phyloP scores from a whole-genome alignment of 1,140 invertebrate genomes.

The Ceratosolen solmsi region DNA sequence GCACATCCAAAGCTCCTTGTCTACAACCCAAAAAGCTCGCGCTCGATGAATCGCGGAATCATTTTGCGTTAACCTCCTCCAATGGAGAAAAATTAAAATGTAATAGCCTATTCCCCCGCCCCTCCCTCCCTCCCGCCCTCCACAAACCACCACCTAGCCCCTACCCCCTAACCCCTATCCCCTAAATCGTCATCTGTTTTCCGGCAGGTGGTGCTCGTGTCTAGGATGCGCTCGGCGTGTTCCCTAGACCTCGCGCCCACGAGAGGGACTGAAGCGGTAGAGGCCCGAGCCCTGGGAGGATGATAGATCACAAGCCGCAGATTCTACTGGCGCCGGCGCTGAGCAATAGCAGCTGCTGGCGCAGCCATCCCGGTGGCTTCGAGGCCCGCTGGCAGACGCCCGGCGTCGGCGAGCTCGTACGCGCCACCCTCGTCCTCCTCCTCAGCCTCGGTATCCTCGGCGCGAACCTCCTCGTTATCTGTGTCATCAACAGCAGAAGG shows the following conservation, averaged over 20 bases:
- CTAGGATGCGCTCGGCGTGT: not conserved
- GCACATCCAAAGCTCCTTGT: no score
- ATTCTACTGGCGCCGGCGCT: slow-evolving; percentile 83
- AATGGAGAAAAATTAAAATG: no score
- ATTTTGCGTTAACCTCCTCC: no score
- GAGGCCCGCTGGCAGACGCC: slow-evolving; percentile 76
- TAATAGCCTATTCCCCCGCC: no score
- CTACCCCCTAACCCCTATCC: no score
- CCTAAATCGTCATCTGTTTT: not conserved
- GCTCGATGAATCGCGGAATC: no score
- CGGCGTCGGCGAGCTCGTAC: slow-evolving; percentile 80
- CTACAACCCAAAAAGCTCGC: no score
- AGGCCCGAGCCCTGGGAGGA: slow-evolving; percentile 39
- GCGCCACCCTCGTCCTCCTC: slow-evolving; percentile 82
- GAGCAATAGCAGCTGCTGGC: slow-evolving; percentile 85
- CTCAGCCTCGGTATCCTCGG: slow-evolving; percentile 84
- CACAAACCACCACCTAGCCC: no score
- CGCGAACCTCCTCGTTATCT: slow-evolving; percentile 85
- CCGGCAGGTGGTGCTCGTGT: no score
- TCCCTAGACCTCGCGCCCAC: no score
- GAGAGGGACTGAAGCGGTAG: not conserved
- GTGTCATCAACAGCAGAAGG: slow-evolving; percentile 85
- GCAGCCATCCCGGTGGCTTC: slow-evolving; percentile 72
- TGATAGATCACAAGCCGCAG: slow-evolving; percentile 69
- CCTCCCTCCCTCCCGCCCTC: no score